A percentile compares a stretch with the other conserved stretches of the same genome.
Conservation (phyloP, 2,888 invertebrate genomes). For the Dolichopus griseipennis region DNA sequence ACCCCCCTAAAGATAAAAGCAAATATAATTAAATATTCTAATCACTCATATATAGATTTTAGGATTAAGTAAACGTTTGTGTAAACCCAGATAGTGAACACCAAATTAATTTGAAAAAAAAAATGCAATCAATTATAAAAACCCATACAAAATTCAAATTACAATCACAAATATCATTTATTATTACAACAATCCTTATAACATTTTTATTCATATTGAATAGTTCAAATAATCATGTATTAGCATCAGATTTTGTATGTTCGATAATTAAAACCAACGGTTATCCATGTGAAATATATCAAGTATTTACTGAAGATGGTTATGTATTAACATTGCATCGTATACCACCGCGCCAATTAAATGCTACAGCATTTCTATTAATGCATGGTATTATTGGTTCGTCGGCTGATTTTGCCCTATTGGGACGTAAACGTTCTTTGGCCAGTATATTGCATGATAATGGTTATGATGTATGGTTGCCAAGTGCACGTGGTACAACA, state of each 20-base stretch:
- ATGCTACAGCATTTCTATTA: slow-evolving; percentile 27
- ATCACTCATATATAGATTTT: no score
- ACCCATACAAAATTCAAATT: neutral
- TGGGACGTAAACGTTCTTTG: slow-evolving; percentile 29
- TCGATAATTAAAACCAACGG: slow-evolving; percentile 28
- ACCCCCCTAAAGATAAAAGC: no score
- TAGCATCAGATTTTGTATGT: slow-evolving; percentile 29
- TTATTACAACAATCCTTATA: neutral
- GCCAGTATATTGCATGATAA: slow-evolving; percentile 33
- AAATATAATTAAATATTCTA: no score
- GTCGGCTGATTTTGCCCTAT: slow-evolving; percentile 33
- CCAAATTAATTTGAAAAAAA: no score
- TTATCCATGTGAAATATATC: slow-evolving; percentile 30
- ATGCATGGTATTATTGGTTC: slow-evolving; percentile 32
- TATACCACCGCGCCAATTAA: slow-evolving; percentile 28
- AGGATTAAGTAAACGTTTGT: no score
- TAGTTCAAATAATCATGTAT: neutral
- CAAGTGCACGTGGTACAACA: slow-evolving; percentile 33
- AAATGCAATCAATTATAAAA: neutral
- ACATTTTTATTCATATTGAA: neutral
- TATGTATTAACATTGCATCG: slow-evolving; percentile 33
- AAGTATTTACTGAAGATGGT: slow-evolving; percentile 31
- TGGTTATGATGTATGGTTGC: slow-evolving; percentile 38
- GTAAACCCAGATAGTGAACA: no score
- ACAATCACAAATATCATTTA: neutral